These are phyloP conservation scores for Pyrrhia umbra DNA, from an alignment of 2,888 invertebrate genomes.

Conservation along the genomic window DNA sequence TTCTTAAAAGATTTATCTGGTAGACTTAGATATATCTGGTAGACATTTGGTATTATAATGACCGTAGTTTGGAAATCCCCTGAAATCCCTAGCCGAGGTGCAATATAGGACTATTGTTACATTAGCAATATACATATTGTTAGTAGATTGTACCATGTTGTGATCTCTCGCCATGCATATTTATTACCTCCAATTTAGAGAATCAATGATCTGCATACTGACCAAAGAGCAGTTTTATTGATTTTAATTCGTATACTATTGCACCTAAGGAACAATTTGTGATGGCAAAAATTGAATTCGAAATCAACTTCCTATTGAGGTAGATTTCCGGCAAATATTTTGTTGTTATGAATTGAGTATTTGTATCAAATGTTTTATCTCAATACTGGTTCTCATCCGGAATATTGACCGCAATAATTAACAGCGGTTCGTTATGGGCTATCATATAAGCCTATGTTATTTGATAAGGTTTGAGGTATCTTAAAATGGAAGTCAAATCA, in stretches of 20 bases:
- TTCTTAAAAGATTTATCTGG: slow-evolving; percentile 4
- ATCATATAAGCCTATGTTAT: neutral
- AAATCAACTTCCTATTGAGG: slow-evolving; percentile 41
- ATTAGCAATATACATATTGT: slow-evolving; percentile 9
- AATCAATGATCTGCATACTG: slow-evolving; percentile 28
- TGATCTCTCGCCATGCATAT: slow-evolving; percentile 37
- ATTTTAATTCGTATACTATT: slow-evolving; percentile 15
- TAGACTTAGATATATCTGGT: neutral
- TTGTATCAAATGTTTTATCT: slow-evolving; percentile 18
- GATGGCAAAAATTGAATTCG: slow-evolving; percentile 7
- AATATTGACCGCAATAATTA: slow-evolving; percentile 16
- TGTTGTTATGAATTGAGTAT: slow-evolving; percentile 15
- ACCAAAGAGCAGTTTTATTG: slow-evolving; percentile 2
- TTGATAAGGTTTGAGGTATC: neutral
- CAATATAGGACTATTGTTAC: neutral
- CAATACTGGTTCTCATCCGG: slow-evolving; percentile 15
- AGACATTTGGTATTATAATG: neutral
- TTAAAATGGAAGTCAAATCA: neutral
- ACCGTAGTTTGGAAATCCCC: neutral
- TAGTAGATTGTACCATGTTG: too few relatives aligned
- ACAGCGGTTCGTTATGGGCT: neutral
- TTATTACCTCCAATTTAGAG: slow-evolving; percentile 34
- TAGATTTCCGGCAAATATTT: slow-evolving; percentile 27
- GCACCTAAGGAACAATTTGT: slow-evolving; percentile 27
- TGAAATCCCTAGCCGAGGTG: neutral